Evolutionary conservation across 2,113 vertebrate species (phyloP), one percentile per base, ranked within the genome.

Genomic region (Syngnathus typhle): DNA sequence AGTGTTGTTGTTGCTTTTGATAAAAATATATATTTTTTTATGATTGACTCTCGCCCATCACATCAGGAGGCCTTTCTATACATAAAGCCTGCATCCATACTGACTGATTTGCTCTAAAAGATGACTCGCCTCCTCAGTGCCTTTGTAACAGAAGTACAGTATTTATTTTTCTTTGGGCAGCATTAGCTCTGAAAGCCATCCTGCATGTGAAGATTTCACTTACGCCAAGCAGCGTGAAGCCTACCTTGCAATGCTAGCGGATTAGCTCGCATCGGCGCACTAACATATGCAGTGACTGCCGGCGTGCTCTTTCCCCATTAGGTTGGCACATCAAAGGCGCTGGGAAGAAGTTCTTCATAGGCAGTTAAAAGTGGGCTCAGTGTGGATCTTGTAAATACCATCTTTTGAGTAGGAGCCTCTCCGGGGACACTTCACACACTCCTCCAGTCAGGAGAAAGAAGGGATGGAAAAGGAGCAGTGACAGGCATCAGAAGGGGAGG

Each of bases 351-450:
- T 90, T 92, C 88, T 85, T 87, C 85, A 83, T 84, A 88, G 85
- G 84, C 88, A 87, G 85, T 89, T 89, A 90, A 90, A 87, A 88
- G 85, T 85, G 84, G 85, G 86, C 86, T 87, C 81, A 76, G 82
- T 85, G 84, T 88, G 90, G 87, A 89, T 90, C 85, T 89, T 89
- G 86, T 88, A 89, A 89, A 90, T 89, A 89, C 85, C 80, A 74
- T 87, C 88, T 91, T 62, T 90, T 88, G 88, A 90, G 86, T 86
- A 84, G 75, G 82, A 81, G 88, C 84, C 85, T 90, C 90, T 91
- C 82, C 52, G 84, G 90, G 89, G 88, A 90, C 82, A 88, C 88
- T 90, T 89, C 85, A 89, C 87, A 90, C 88, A 89, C 85, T 89
- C 83, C 79, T 84, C 81, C 79, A 87, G 83, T 82, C 78, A 77